Percentiles rank a stretch among this genome's conserved stretches.
Evolutionary conservation across 92 coral and sea anemone species (phyloP).

Genomic region (Zoanthus sansibaricus): DNA sequence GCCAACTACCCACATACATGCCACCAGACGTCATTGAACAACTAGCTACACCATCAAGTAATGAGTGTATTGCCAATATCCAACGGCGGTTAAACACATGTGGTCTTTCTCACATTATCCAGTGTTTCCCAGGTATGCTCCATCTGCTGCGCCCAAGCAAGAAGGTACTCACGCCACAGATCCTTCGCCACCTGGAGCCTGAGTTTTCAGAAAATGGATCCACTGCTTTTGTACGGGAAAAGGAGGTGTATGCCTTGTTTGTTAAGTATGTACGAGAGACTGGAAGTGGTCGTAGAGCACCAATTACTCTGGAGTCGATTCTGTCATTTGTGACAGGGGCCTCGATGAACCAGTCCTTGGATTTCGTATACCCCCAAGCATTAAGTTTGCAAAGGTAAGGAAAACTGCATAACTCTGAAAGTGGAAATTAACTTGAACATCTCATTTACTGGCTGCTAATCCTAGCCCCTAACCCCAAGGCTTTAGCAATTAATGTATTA

Average conservation of each 20-base stretch:
- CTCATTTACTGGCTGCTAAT: no score
- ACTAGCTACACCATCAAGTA: slow-evolving; percentile 9
- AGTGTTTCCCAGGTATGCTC: slow-evolving; percentile 52
- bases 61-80: slow-evolving; percentile 53
- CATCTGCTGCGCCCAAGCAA: slow-evolving; percentile 63
- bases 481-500: no score
- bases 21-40: slow-evolving; percentile 54
- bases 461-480: no score
- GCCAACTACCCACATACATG: slow-evolving; percentile 30
- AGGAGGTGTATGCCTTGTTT: slow-evolving; percentile 67
- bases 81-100: slow-evolving; percentile 61
- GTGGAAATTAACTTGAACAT: no score
- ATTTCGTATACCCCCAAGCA: slow-evolving; percentile 63
- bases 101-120: slow-evolving; percentile 56
- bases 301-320: slow-evolving; percentile 58
- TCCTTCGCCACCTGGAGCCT: slow-evolving; percentile 54
- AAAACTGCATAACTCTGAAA: background rate
- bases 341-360: slow-evolving; percentile 81
- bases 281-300: slow-evolving; percentile 70
- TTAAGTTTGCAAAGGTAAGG: slow-evolving; percentile 43
- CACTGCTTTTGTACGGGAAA: slow-evolving; percentile 50
- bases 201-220: slow-evolving; percentile 69
- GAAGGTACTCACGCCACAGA: slow-evolving; percentile 49
- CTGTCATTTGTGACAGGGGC: slow-evolving; percentile 71
- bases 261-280: slow-evolving; percentile 73